phyloP scores from a whole-genome alignment of 1,140 invertebrate genomes.

The Anastrepha obliqua region DNA sequence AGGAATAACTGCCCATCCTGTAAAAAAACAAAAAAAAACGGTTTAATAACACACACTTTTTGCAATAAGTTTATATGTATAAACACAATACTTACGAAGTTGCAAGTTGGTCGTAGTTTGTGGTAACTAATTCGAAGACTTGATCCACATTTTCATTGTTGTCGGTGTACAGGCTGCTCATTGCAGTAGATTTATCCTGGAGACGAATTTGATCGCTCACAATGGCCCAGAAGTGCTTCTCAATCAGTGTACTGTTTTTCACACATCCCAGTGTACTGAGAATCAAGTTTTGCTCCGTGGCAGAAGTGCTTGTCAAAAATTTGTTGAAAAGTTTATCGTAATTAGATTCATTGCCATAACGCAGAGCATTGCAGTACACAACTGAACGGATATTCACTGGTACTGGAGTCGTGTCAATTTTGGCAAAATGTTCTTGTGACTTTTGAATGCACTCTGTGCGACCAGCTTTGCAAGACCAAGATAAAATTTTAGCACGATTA shows the following conservation, averaged over 20 bases:
- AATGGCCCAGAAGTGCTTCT: constrained; percentile 66
- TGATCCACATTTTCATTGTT: constrained; percentile 74
- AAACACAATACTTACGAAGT: constrained; percentile 74
- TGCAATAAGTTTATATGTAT: background rate
- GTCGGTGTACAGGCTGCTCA: constrained; percentile 73
- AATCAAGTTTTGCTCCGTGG: constrained; percentile 77
- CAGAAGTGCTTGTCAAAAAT: constrained; percentile 75
- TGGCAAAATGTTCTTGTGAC: constrained; percentile 66
- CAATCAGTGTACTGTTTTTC: constrained; percentile 71
- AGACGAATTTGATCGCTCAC: constrained; percentile 71
- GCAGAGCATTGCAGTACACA: constrained; percentile 78
- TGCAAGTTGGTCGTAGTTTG: constrained; percentile 69
- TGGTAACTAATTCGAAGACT: constrained; percentile 75
- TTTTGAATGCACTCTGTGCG: constrained; percentile 74
- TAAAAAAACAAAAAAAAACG: constrained; percentile 45
- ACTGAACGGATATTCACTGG: constrained; percentile 77
- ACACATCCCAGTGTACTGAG: constrained; percentile 79
- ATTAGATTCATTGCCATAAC: constrained; percentile 74
- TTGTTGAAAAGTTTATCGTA: constrained; percentile 76
- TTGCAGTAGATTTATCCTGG: constrained; percentile 72
- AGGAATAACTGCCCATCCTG: constrained; percentile 72
- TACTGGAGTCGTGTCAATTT: constrained; percentile 63
- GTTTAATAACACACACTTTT: background rate
- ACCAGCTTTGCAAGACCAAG: constrained; percentile 76
- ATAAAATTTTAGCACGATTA: constrained; percentile 72